Evolutionary conservation across 2,888 invertebrate species (phyloP).

Genomic region (Habroteleia sp.): DNA sequence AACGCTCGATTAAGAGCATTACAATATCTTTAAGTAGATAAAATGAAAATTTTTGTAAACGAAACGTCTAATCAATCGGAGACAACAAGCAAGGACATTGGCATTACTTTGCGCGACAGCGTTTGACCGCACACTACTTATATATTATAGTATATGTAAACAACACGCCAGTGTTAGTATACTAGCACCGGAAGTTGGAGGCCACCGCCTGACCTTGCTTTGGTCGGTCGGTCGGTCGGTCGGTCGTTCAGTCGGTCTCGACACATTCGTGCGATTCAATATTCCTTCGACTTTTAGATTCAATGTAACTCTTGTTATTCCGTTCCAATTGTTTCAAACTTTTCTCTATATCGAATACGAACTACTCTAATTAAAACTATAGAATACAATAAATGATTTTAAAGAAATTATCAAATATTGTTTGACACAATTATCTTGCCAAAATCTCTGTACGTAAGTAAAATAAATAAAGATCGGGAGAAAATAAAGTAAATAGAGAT

Average conservation of each 20-base stretch:
- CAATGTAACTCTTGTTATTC: constrained; percentile 15
- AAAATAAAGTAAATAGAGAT: too few relatives aligned
- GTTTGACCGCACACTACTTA: constrained; percentile 41
- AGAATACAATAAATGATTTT: too few relatives aligned
- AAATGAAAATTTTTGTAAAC: too few relatives aligned
- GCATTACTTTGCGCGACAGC: constrained; percentile 32
- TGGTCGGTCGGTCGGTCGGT: constrained; percentile 72
- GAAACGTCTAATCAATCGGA: neutral
- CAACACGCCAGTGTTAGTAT: constrained; percentile 67
- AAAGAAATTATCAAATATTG: too few relatives aligned
- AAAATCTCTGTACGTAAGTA: too few relatives aligned
- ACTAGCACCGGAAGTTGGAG: constrained; percentile 80
- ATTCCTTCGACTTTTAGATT: constrained; percentile 46
- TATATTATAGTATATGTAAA: constrained; percentile 51
- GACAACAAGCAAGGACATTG: constrained; percentile 13
- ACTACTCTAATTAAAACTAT: too few relatives aligned
- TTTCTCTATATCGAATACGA: too few relatives aligned
- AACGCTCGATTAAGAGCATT: too few relatives aligned
- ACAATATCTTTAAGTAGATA: too few relatives aligned
- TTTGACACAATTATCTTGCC: too few relatives aligned
- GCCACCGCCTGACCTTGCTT: constrained; percentile 80
- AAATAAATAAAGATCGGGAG: too few relatives aligned
- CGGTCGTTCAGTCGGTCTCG: constrained; percentile 70
- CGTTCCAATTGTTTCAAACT: neutral
- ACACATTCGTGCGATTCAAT: constrained; percentile 58